These are phyloP conservation scores for Apistogramma diplotaenia DNA, from an alignment of 2,113 vertebrate species.

Conservation along the genomic window DNA sequence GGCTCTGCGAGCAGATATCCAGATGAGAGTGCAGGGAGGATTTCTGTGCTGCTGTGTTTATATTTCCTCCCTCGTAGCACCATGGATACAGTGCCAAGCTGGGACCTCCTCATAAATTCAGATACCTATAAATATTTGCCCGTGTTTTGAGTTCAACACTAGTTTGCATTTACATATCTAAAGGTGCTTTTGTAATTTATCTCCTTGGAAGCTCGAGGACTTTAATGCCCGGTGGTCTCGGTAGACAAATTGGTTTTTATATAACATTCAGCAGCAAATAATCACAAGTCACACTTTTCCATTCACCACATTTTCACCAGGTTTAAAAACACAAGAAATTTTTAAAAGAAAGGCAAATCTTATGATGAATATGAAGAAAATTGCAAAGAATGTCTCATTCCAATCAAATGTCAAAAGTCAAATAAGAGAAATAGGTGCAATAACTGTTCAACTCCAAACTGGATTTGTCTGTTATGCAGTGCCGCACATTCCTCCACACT, in stretches of 20 bases:
- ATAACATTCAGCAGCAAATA: slow-evolving; percentile 28
- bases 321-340: not conserved
- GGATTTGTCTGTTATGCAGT: slow-evolving; percentile 44
- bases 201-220: slow-evolving; percentile 5
- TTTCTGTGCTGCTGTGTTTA: slow-evolving; percentile 67
- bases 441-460: not conserved
- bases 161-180: slow-evolving; percentile 69
- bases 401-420: not conserved
- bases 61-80: slow-evolving; percentile 57
- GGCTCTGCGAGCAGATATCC: slow-evolving; percentile 35
- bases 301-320: not conserved
- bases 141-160: slow-evolving; percentile 56
- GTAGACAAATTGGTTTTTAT: slow-evolving; percentile 28
- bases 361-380: not conserved
- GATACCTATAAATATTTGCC: slow-evolving; percentile 74
- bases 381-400: not conserved
- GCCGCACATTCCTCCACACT: slow-evolving; percentile 70
- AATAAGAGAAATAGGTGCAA: not conserved
- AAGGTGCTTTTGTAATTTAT: slow-evolving; percentile 65
- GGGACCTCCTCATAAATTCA: slow-evolving; percentile 70
- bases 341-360: not conserved
- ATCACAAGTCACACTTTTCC: not conserved
- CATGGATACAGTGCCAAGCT: slow-evolving; percentile 66
- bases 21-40: slow-evolving; percentile 51
- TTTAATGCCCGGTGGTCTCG: slow-evolving; percentile 35